phyloP scores from a whole-genome alignment of 1,140 invertebrate species.

The Lordiphosa mommai region DNA sequence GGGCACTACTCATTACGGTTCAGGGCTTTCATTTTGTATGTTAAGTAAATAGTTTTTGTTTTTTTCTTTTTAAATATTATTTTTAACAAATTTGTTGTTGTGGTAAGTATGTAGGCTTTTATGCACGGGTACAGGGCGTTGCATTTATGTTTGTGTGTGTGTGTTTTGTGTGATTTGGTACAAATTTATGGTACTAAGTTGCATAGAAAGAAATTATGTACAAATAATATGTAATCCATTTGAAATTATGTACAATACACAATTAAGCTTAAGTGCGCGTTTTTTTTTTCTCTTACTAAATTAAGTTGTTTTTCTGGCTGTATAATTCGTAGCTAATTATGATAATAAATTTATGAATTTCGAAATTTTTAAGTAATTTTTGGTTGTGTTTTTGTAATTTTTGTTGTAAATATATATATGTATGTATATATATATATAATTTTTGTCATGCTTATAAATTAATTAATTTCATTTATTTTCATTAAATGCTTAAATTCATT shows the following conservation, averaged over 20 bases:
- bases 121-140: conserved; percentile 75
- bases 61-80: conserved; percentile 35
- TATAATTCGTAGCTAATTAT: conserved; percentile 30
- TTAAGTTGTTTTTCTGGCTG: conserved; percentile 11
- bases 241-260: conserved; percentile 14
- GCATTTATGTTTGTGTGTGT: conserved; percentile 45
- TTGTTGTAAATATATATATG: conserved; percentile 47
- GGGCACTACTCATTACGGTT: conserved; percentile 75
- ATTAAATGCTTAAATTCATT: conserved; percentile 78
- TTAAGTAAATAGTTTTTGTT: conserved; percentile 68
- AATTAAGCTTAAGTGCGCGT: conserved; percentile 20
- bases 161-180: conserved; percentile 54
- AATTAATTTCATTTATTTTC: conserved; percentile 53
- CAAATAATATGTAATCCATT: conserved; percentile 24
- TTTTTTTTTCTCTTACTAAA: conserved; percentile 34
- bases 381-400: conserved; percentile 7
- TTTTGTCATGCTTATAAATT: conserved; percentile 65
- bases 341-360: conserved; percentile 22
- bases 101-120: conserved; percentile 38
- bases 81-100: conserved; percentile 48
- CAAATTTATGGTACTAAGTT: conserved; percentile 76
- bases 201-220: conserved; percentile 29
- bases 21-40: conserved; percentile 62
- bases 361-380: conserved; percentile 20
- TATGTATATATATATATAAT: conserved; percentile 20